Evolutionary conservation across 2,113 vertebrate genomes (phyloP).

Genomic region (Reinhardtius hippoglossoides): DNA sequence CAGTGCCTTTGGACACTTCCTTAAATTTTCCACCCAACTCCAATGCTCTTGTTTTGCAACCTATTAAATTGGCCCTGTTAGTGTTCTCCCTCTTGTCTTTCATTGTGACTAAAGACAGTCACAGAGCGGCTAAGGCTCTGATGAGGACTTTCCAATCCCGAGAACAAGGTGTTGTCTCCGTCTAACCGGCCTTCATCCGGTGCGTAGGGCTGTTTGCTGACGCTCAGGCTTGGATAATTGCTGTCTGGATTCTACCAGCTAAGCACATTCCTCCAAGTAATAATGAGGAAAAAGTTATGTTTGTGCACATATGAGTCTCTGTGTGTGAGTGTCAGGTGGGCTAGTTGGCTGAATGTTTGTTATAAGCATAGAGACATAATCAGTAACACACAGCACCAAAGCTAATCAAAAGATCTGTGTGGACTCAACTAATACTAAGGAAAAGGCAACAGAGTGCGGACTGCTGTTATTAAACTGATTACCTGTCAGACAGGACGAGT

Average conservation of each 20-base stretch:
- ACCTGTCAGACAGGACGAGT: background rate
- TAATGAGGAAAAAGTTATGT: constrained; percentile 55
- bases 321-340: background rate
- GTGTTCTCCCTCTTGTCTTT: constrained; percentile 52
- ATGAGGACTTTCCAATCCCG: constrained; percentile 53
- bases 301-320: background rate
- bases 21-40: constrained; percentile 57
- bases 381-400: constrained; percentile 26
- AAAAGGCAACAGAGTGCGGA: background rate
- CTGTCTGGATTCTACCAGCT: constrained; percentile 53
- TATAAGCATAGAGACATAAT: constrained; percentile 5
- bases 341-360: background rate
- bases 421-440: constrained; percentile 15
- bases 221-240: constrained; percentile 70
- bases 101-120: constrained; percentile 56
- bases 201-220: constrained; percentile 45
- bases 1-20: constrained; percentile 53
- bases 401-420: constrained; percentile 35
- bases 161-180: constrained; percentile 56
- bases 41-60: constrained; percentile 62
- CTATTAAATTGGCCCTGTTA: constrained; percentile 68
- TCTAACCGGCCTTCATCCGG: constrained; percentile 44
- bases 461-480: background rate
- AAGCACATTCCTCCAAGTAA: constrained; percentile 60
- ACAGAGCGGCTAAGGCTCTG: constrained; percentile 22